Conservation (phyloP, 2,113 vertebrate species). For the Pristiophorus japonicus region DNA sequence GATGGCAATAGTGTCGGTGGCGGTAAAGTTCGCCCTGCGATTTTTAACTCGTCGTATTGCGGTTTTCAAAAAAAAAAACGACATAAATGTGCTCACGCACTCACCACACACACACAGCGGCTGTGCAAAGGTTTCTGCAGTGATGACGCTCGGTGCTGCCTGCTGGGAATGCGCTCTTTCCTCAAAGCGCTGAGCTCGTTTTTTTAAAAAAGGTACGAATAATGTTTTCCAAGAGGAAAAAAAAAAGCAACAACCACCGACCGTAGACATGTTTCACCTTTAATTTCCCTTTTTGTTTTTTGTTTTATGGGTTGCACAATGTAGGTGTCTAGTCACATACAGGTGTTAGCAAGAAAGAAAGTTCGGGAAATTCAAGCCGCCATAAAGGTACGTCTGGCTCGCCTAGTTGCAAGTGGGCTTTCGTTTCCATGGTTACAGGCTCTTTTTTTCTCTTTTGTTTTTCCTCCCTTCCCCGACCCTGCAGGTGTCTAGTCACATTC, state of each 20-base stretch:
- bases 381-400: constrained; percentile 99
- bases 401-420: constrained; percentile 97
- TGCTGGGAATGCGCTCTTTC: constrained; percentile 29
- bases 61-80: background rate
- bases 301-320: constrained; percentile 70
- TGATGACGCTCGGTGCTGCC: constrained; percentile 2
- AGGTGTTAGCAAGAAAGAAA: constrained; percentile 99
- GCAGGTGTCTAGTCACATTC: constrained; percentile 99
- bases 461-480: constrained; percentile 93
- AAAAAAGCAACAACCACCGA: constrained; percentile 39
- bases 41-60: background rate
- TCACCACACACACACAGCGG: background rate
- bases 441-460: constrained; percentile 99
- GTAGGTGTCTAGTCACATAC: constrained; percentile 99
- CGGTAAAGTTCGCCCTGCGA: background rate
- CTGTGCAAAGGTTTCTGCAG: background rate
- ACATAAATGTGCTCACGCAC: too few relatives aligned
- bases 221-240: constrained; percentile 55
- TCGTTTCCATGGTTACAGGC: constrained; percentile 99
- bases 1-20: background rate
- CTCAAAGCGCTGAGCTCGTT: constrained; percentile 67
- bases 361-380: constrained; percentile 99
- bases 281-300: constrained; percentile 68
- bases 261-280: constrained; percentile 63
- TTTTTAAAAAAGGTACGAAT: too few relatives aligned